These are phyloP conservation scores for Myiotriccus ornatus DNA, from an alignment of 2,797 vertebrate genomes.

Conservation along the genomic window DNA sequence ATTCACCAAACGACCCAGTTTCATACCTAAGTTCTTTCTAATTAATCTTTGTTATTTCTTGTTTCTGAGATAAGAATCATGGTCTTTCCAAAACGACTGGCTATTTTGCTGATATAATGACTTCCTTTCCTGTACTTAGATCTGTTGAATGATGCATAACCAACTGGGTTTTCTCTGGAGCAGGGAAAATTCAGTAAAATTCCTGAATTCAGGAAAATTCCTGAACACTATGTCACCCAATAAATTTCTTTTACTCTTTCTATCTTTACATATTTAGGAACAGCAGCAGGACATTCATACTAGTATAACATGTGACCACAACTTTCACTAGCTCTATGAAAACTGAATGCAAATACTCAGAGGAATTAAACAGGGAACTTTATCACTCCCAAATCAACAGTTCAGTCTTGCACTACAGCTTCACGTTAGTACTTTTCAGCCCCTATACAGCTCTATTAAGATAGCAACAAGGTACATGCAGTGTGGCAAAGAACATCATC, in stretches of 20 bases:
- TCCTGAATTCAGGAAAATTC: background rate
- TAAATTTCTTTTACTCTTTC: background rate
- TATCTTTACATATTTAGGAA: background rate
- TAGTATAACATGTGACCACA: background rate
- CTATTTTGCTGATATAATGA: background rate
- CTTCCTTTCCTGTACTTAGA: background rate
- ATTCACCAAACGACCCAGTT: background rate
- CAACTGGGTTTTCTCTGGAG: background rate
- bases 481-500: background rate
- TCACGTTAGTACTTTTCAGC: background rate
- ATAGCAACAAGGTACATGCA: background rate
- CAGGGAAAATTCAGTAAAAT: background rate
- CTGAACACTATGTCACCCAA: background rate
- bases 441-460: background rate
- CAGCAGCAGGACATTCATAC: background rate
- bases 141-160: background rate
- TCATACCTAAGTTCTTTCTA: background rate
- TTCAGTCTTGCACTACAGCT: background rate
- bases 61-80: background rate
- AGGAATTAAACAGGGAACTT: background rate
- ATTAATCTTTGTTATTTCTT: rapidly evolving
- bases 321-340: background rate
- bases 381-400: background rate
- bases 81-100: background rate
- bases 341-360: background rate